Base-by-base conservation (phyloP, 2,888 invertebrate genomes). In the Oligia latruncula region DNA sequence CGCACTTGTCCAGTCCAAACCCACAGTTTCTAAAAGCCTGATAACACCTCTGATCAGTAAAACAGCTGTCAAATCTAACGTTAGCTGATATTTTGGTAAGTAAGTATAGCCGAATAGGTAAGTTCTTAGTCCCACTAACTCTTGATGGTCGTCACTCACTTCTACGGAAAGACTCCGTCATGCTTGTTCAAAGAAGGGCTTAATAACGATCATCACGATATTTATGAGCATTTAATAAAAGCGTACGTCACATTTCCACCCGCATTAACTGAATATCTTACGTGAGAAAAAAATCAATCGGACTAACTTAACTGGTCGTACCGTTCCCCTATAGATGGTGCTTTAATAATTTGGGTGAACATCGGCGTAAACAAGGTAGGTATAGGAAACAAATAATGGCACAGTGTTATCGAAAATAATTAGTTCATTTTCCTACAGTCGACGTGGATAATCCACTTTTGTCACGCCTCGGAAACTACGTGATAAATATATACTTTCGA, bases 361-460 rank as follows among this genome's bases (percentile, higher is more conserved):
- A 40, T 15, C 55, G 23, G 17, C 58, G 17, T 58, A 13, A 55
- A 52, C 20, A 35, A 52, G 60, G 17, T 55, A 55, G 23, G 8
- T 62, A 62, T 46, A 55, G 40, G 46, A 82, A 82, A 75, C 55
- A 68, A 70, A 71, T 40, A 17, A 40, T 6, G 11, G 15, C 23
- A 55, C 35, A n/a, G 17, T 20, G 43, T 70, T 70, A 77, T 58
- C 40, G 2, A 70, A 58, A 70, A 70, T 77, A 83, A 70, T 77
- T 77, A 70, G 49, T 4, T 23, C 6, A 64, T 77, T 46, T 83
- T 66, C 20, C 35, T 60, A 52, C 43, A 74, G 60, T 43, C 20
- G 13, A 62, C 52, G 82, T 82, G 43, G 23, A 74, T 74, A 82
- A 82, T 82, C 35, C 40, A 67, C 52, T 67, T 75, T 67, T 62